Evolutionary conservation across 2,888 invertebrate species (phyloP).

Genomic region (Parnassius apollo): DNA sequence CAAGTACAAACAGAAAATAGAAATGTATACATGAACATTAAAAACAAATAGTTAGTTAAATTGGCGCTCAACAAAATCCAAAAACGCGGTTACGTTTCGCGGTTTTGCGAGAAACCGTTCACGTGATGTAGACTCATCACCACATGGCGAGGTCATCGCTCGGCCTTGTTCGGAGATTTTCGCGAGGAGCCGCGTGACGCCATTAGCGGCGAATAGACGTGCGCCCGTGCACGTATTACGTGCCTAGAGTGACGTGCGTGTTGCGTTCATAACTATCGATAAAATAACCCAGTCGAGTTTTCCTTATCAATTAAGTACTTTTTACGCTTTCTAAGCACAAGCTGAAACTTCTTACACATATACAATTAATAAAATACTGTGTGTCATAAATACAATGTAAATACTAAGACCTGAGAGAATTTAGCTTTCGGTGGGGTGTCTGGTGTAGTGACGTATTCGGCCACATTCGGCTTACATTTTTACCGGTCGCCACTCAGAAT

Average conservation of each 20-base stretch:
- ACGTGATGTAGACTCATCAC: slow-evolving; percentile 25
- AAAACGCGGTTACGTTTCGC: slow-evolving; percentile 2
- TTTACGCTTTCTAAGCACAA: no score
- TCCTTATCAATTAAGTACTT: no score
- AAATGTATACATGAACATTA: no score
- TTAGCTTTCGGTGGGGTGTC: no score
- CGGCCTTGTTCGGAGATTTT: slow-evolving; percentile 73
- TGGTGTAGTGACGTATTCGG: no score
- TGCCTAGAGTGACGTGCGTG: slow-evolving; percentile 53
- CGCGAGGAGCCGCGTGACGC: slow-evolving; percentile 55
- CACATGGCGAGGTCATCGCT: slow-evolving; percentile 57
- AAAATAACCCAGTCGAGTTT: slow-evolving; percentile 7
- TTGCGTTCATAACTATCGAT: slow-evolving; percentile 41
- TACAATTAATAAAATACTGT: no score
- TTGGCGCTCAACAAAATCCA: neutral
- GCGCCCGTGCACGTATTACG: slow-evolving; percentile 62
- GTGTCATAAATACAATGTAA: no score
- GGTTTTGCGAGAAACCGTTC: slow-evolving; percentile 11
- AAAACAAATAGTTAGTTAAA: neutral
- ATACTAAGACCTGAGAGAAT: no score
- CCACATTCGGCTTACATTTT: no score
- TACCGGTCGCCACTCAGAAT: no score
- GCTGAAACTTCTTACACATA: no score
- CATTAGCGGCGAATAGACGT: slow-evolving; percentile 49
- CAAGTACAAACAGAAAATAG: no score